Base-by-base conservation (phyloP, 2,797 vertebrate genomes). In the Centropyge bicolor region DNA sequence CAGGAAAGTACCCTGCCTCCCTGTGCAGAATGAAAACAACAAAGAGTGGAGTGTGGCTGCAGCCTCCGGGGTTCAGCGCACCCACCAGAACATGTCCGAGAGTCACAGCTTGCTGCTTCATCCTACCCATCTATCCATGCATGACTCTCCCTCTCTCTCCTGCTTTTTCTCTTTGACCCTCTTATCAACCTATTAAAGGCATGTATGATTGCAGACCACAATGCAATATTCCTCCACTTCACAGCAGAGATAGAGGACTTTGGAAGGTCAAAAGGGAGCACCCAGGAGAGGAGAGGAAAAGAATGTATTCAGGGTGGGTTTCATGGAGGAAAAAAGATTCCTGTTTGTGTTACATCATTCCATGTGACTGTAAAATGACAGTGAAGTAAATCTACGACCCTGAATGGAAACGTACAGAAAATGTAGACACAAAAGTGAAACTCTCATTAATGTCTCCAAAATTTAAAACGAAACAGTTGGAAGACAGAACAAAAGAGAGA, bases 21-120 rank as follows among this genome's bases (percentile, higher is more conserved):
- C 95, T 94, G 93, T 86, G 89, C 93, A 91, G 91, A 94, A 89
- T 66, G 90, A 94, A 92, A 92, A 95, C 94, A 95, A 96, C 95
- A 96, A 96, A 96, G 95, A 93, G 93, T 89, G 74, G 94, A 95
- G 95, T 94, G 94, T 95, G 94, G 92, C 93, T 94, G 90, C 91
- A 93, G 95, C 94, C 95, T 90, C 88, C 87, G 80, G 95, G 94
- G 92, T 91, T 93, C 94, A 94, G 91, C 81, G 91, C 93, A 92
- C 94, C 93, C 93, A 94, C 91, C 92, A 93, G 83, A 93, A 94
- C 92, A 91, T 93, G 93, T 95, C 93, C 93, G 91, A 92, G 93
- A 94, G 93, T 94, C 94, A 94, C 93, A 91, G 93, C 90, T 94
- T 93, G 89, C 93, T 91, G 92, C 91, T 92, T 80, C 86, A 85